phyloP scores from a whole-genome alignment of 2,797 vertebrate genomes.

The Pangasius sanitwongsei region DNA sequence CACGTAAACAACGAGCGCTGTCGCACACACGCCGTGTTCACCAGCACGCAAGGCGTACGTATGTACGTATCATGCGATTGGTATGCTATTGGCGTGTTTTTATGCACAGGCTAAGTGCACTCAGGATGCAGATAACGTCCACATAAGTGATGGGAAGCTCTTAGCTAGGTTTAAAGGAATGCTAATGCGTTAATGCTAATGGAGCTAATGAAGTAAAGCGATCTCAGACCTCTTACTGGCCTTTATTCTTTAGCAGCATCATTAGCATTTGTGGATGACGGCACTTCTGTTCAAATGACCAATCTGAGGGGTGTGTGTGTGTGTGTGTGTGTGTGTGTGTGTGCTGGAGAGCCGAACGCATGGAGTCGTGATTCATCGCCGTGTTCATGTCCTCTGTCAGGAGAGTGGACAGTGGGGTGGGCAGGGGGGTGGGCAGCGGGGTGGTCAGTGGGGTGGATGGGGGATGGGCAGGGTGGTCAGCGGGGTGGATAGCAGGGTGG shows the following conservation, averaged over 20 bases:
- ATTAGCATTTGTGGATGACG: constrained; percentile 21
- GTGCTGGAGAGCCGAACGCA: neutral
- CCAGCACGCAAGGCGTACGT: constrained; percentile 22
- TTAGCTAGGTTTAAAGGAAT: constrained; percentile 25
- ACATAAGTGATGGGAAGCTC: constrained; percentile 21
- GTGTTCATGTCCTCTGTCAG: constrained; percentile 27
- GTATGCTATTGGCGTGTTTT: constrained; percentile 12
- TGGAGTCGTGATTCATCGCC: neutral
- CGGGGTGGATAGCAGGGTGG: neutral
- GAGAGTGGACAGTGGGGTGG: neutral
- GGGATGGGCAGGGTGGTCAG: neutral
- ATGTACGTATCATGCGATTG: neutral
- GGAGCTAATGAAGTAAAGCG: constrained; percentile 24
- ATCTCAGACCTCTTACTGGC: neutral
- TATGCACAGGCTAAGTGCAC: constrained; percentile 20
- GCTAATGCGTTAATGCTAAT: constrained; percentile 30
- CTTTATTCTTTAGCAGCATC: neutral
- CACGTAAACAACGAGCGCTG: constrained; percentile 28
- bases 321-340: neutral
- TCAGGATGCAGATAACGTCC: constrained; percentile 6
- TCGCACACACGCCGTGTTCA: constrained; percentile 39
- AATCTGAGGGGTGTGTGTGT: neutral
- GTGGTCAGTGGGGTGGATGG: neutral
- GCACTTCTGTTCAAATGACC: neutral
- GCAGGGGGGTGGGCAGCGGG: neutral